Percentiles rank a stretch among this genome's conserved stretches.
Conservation (phyloP, 2,888 invertebrate species). For the Lysandra coridon region DNA sequence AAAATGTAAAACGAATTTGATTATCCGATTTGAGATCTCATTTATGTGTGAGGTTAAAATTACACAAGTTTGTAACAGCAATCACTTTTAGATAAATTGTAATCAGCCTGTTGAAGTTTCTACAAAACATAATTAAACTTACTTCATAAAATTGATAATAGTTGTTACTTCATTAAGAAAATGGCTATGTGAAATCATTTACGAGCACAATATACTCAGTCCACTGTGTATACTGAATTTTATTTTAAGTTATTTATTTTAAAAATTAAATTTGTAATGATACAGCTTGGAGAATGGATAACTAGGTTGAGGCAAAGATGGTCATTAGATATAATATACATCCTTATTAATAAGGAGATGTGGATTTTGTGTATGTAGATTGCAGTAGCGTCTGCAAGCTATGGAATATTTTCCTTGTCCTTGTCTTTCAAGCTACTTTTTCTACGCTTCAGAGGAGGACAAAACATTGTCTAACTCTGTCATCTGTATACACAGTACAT, state of each 20-base stretch:
- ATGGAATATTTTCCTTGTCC: neutral
- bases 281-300: neutral
- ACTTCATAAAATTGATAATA: too few species aligned
- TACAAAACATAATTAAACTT: too few species aligned
- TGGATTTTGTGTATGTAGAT: too few species aligned
- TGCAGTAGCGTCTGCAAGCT: too few species aligned
- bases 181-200: neutral
- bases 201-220: neutral
- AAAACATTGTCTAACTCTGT: too few species aligned
- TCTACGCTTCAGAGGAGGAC: too few species aligned
- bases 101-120: neutral
- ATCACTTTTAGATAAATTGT: too few species aligned
- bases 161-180: neutral
- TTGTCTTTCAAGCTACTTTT: neutral
- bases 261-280: neutral
- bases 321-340: neutral
- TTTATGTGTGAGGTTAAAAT: neutral
- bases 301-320: neutral
- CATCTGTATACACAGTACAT: too few species aligned
- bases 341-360: too few species aligned
- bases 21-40: neutral
- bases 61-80: neutral
- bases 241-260: constrained; percentile 7
- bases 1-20: neutral
- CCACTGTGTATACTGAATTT: neutral